Evolutionary conservation across 1,140 invertebrate genomes (phyloP), one percentile per base, ranked within the genome.

Genomic region (Sitophilus oryzae): DNA sequence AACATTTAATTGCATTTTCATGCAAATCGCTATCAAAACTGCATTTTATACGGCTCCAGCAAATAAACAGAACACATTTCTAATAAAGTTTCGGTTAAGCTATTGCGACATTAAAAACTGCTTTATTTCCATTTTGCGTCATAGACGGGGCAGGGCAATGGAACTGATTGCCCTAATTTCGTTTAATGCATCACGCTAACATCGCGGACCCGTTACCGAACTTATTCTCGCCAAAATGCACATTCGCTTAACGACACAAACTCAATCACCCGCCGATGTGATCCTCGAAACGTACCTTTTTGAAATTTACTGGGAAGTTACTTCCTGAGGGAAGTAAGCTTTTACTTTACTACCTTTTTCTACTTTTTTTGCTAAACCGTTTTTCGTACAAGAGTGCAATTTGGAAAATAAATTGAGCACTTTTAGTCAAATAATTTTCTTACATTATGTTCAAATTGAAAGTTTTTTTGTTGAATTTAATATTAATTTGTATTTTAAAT

Each of bases 241-340:
- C 52, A 54, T 54, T 47, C 47, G 41, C 45, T 54, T 54, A 54
- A 54, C 44, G 23, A 44, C 20, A 30, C 21, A 22, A 54, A 41
- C 52, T 54, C 52, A 54, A 54, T 54, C 52, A 54, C 43, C n/a
- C n/a, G n/a, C n/a, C 19, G 52, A 47, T 25, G 44, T 36, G 35
- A 35, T 43, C 35, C 34, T 41, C 43, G n/a, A 47, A 54, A 54
- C 47, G 30, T 46, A 47, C 43, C 44, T 38, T n/a, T 18, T 21
- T 15, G 18, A 46, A 54, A 47, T 47, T 54, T 47, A 47, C 25
- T 2, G 44, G 9, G 35, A 38, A 37, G 44, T n/a, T 14, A 54
- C 47, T 36, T 38, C 18, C 20, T 37, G 25, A 40, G 36, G 11
- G 25, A 30, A 11, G 25, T 30, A 30, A 5, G 25, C 11, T 30